Evolutionary conservation across 2,797 vertebrate species (phyloP).

Genomic region (Neopelma chrysocephalum): DNA sequence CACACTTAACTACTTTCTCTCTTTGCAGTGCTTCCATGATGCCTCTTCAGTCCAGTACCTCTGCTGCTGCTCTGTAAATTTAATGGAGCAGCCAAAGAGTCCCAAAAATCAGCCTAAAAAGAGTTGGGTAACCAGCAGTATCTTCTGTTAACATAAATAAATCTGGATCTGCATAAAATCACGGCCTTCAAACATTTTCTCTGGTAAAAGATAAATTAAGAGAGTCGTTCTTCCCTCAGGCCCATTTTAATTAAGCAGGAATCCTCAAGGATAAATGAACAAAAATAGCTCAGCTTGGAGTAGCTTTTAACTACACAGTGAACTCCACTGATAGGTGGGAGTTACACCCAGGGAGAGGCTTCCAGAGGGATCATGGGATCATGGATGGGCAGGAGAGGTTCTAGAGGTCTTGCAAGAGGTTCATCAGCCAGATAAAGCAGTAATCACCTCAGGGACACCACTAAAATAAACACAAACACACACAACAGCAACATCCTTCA

Average conservation of each 20-base stretch:
- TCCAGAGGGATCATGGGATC: background rate
- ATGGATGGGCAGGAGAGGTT: background rate
- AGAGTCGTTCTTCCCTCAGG: background rate
- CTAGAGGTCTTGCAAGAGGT: background rate
- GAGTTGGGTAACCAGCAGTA: background rate
- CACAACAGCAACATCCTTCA: background rate
- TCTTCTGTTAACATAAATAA: background rate
- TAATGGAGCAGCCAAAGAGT: background rate
- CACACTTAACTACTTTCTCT: background rate
- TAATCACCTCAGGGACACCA: background rate
- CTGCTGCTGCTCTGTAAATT: background rate
- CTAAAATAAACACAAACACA: background rate
- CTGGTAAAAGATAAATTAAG: slow-evolving; percentile 18
- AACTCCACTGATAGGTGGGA: background rate
- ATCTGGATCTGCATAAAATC: background rate
- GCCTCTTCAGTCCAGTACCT: background rate
- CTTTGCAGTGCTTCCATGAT: background rate
- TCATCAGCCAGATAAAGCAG: background rate
- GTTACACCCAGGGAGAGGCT: background rate
- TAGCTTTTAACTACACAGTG: background rate
- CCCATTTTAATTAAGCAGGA: slow-evolving; percentile 10
- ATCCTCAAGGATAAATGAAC: background rate
- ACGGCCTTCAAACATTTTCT: background rate
- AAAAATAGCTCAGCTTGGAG: background rate
- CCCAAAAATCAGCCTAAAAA: background rate